Evolutionary conservation across 2,888 invertebrate genomes (phyloP).

Genomic region (Aspidapion aeneum): DNA sequence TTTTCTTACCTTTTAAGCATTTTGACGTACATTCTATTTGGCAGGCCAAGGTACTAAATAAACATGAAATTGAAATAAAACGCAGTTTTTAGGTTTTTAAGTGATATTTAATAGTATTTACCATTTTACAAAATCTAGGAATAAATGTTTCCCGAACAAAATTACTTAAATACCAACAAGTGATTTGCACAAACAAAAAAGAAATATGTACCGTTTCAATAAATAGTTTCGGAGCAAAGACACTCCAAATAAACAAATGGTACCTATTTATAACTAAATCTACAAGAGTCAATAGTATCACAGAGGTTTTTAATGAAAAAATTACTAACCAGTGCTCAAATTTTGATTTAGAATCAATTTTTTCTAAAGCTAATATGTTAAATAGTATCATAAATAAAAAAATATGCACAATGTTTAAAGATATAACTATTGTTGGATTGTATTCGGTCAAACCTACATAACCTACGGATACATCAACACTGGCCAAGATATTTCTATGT

Average conservation of each 20-base stretch:
- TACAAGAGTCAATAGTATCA: slow-evolving; percentile 54
- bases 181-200: slow-evolving; percentile 37
- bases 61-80: no score
- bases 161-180: neutral
- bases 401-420: slow-evolving; percentile 73
- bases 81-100: no score
- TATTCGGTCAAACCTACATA: slow-evolving; percentile 82
- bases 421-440: slow-evolving; percentile 63
- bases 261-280: slow-evolving; percentile 64
- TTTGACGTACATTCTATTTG: no score
- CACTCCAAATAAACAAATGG: slow-evolving; percentile 95
- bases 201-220: slow-evolving; percentile 60
- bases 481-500: slow-evolving; percentile 90
- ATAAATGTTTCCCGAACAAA: no score
- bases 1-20: no score
- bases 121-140: no score
- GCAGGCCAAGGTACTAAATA: no score
- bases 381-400: slow-evolving; percentile 75
- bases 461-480: slow-evolving; percentile 86
- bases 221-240: slow-evolving; percentile 93
- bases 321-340: slow-evolving; percentile 31
- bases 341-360: slow-evolving; percentile 9
- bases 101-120: no score
- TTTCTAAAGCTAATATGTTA: slow-evolving; percentile 52
- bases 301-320: slow-evolving; percentile 54